These are phyloP conservation scores for Caerostris extrusa DNA, from an alignment of 1,140 invertebrate species.

Conservation along the genomic window DNA sequence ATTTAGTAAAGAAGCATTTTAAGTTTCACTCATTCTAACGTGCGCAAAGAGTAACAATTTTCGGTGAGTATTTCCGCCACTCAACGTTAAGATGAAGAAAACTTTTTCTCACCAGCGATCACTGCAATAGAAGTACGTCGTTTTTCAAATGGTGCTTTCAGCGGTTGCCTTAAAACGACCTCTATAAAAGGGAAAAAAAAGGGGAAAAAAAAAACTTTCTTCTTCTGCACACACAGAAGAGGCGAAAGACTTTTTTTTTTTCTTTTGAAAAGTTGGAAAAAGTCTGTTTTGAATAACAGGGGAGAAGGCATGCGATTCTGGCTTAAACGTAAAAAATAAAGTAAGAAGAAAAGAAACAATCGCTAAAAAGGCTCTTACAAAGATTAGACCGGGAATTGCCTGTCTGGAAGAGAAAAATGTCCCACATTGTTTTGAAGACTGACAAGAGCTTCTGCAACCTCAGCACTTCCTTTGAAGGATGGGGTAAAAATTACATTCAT, in stretches of 20 bases:
- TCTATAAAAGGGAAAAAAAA: neutral
- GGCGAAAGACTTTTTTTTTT: neutral
- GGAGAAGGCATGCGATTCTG: conserved; percentile 47
- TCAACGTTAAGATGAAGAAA: neutral
- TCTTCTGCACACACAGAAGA: neutral
- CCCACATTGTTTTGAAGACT: conserved; percentile 43
- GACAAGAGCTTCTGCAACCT: neutral
- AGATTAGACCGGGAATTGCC: conserved; percentile 68
- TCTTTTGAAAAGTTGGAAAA: conserved; percentile 38
- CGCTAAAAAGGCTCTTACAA: conserved; percentile 68
- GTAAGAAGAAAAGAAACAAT: conserved; percentile 61
- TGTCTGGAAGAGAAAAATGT: conserved; percentile 50
- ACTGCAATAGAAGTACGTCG: conserved; percentile 59
- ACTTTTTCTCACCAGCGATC: conserved; percentile 37
- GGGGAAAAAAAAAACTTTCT: neutral
- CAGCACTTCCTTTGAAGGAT: neutral
- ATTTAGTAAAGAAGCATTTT: conserved; percentile 42
- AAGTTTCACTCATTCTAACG: conserved; percentile 3
- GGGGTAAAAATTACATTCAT: neutral
- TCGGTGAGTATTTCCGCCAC: neutral
- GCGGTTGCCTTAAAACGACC: conserved; percentile 66
- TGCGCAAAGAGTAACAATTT: neutral
- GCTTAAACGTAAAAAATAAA: conserved; percentile 31
- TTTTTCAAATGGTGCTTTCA: conserved; percentile 73
- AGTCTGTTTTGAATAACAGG: conserved; percentile 72